phyloP scores from a whole-genome alignment of 1,140 invertebrate species.

The Zelostemma sp. region DNA sequence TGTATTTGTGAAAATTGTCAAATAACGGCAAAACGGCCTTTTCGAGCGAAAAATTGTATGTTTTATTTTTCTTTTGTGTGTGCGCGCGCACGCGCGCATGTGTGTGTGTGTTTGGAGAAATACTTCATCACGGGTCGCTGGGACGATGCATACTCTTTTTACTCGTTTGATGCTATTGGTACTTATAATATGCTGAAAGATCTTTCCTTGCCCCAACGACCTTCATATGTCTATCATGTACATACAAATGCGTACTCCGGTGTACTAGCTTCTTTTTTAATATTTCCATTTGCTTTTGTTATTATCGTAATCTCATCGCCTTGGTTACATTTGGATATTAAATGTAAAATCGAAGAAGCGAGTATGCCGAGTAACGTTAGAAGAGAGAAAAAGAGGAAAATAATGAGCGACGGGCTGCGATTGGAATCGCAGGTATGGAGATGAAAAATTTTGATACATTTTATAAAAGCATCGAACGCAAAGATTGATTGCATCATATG shows the following conservation, averaged over 20 bases:
- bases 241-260: slow-evolving; percentile 45
- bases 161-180: slow-evolving; percentile 3
- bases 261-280: slow-evolving; percentile 52
- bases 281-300: slow-evolving; percentile 27
- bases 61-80: too few species aligned
- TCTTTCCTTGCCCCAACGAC: slow-evolving; percentile 12
- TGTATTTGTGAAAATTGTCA: too few species aligned
- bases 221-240: slow-evolving; percentile 48
- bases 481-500: slow-evolving; percentile 59
- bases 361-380: slow-evolving; percentile 35
- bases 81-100: too few species aligned
- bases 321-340: slow-evolving; percentile 25
- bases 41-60: too few species aligned
- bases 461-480: slow-evolving; percentile 63
- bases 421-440: slow-evolving; percentile 7
- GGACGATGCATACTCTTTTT: neutral
- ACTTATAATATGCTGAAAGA: slow-evolving; percentile 2
- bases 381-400: slow-evolving; percentile 26
- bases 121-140: neutral
- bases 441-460: slow-evolving; percentile 66
- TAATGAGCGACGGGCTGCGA: slow-evolving; percentile 25
- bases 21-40: too few species aligned
- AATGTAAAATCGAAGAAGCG: slow-evolving; percentile 39
- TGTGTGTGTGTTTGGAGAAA: neutral
- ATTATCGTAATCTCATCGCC: slow-evolving; percentile 11